Evolutionary conservation across 2,797 vertebrate species (phyloP).

Genomic region (Buphagus erythrorhynchus): DNA sequence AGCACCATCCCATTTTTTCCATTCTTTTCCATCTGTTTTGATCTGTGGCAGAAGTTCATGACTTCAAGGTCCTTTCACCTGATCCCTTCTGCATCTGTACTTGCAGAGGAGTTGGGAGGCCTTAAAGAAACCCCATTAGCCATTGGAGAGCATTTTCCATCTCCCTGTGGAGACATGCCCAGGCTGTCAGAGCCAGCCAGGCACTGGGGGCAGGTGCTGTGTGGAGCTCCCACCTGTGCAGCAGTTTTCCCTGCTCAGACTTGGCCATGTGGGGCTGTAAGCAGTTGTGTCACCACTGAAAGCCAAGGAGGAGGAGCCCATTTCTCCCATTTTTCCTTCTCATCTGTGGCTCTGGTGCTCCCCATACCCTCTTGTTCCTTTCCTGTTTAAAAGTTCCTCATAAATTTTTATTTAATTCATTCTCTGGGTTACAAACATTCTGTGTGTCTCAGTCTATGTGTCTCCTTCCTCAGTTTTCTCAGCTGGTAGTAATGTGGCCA

Average conservation of each 20-base stretch:
- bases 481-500: background rate
- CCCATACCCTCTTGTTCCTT: background rate
- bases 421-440: background rate
- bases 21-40: background rate
- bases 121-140: background rate
- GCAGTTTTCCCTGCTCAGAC: background rate
- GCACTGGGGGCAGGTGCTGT: background rate
- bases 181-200: background rate
- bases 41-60: background rate
- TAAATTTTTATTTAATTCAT: background rate
- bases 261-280: background rate
- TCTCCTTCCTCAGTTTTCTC: background rate
- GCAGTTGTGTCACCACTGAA: conserved; percentile 54
- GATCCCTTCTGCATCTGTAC: background rate
- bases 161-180: background rate
- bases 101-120: background rate
- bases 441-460: background rate
- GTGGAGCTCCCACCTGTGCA: background rate
- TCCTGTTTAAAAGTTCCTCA: background rate
- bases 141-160: background rate
- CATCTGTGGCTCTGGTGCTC: background rate
- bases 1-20: background rate
- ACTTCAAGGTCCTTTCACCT: background rate
- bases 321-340: background rate
- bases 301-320: background rate